phyloP scores from a whole-genome alignment of 2,797 vertebrate genomes.

The Hemibagrus guttatus region DNA sequence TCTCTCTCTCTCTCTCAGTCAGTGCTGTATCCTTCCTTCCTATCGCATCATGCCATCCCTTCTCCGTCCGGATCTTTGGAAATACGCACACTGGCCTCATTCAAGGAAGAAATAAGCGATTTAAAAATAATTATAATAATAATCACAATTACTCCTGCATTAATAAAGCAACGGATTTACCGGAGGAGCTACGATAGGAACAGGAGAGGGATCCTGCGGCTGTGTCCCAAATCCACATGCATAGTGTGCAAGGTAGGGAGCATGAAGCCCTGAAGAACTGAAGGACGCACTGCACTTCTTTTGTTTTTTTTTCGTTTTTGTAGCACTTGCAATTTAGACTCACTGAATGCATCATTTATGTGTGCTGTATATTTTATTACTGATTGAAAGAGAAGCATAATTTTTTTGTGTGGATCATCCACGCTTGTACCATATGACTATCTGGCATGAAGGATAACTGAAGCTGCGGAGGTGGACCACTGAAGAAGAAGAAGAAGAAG shows the following conservation, averaged over 20 bases:
- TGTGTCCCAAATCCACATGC: constrained; percentile 7
- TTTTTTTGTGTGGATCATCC: neutral
- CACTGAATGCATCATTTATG: neutral
- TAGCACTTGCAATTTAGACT: too few relatives aligned
- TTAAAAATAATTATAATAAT: neutral
- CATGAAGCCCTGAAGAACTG: neutral
- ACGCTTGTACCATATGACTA: neutral
- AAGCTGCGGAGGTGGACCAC: constrained; percentile 6
- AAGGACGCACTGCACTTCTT: neutral
- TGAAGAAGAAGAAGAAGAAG: neutral
- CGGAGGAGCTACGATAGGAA: neutral
- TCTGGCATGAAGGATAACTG: neutral
- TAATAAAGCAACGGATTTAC: neutral
- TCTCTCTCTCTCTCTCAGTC: constrained; percentile 28
- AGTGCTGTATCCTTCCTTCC: constrained; percentile 52
- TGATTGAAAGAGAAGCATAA: neutral
- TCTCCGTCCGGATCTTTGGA: constrained; percentile 9
- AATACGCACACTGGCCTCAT: neutral
- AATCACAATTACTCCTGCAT: neutral
- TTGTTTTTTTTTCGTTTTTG: neutral
- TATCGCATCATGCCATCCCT: constrained; percentile 40
- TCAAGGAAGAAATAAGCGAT: neutral
- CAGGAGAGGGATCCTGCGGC: neutral
- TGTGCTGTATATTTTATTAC: neutral
- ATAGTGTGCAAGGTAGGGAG: constrained; percentile 43